A percentile compares a stretch with the other conserved stretches of the same genome.
phyloP scores from a whole-genome alignment of 1,140 invertebrate species.

The Aporrectodea caliginosa region DNA sequence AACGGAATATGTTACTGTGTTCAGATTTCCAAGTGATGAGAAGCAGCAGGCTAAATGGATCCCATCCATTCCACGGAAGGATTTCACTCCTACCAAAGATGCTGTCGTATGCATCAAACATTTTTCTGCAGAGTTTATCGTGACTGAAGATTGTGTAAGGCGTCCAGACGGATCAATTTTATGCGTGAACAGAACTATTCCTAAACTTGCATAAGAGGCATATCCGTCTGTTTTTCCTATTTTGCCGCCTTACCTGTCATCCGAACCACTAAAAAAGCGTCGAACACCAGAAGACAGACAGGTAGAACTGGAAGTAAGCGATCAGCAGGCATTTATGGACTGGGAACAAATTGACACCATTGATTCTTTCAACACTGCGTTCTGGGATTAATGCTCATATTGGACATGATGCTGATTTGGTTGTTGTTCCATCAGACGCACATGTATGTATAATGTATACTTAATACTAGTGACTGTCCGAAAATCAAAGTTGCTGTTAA shows the following conservation, averaged over 20 bases:
- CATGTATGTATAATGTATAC: too few relatives aligned
- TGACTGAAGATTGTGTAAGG: neutral
- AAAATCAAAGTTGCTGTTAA: too few relatives aligned
- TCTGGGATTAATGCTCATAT: too few relatives aligned
- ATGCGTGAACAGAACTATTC: neutral
- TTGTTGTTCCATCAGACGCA: too few relatives aligned
- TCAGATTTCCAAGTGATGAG: neutral
- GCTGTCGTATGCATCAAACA: neutral
- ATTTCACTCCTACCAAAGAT: neutral
- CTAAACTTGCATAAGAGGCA: neutral
- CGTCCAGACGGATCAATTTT: neutral
- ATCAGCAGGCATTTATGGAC: neutral
- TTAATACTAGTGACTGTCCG: too few relatives aligned
- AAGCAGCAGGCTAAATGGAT: neutral
- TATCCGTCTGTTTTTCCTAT: neutral
- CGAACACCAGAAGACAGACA: neutral
- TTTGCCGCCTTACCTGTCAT: neutral
- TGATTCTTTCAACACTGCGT: neutral
- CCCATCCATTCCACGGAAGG: neutral
- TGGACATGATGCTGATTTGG: too few relatives aligned
- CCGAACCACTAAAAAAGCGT: neutral
- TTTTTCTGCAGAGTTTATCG: neutral
- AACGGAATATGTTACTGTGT: neutral
- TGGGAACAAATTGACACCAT: neutral
- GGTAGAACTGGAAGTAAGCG: neutral